Percentiles rank a stretch among this genome's conserved stretches.
Evolutionary conservation across 2,888 invertebrate genomes (phyloP).

Genomic region (Calameuta idolon): DNA sequence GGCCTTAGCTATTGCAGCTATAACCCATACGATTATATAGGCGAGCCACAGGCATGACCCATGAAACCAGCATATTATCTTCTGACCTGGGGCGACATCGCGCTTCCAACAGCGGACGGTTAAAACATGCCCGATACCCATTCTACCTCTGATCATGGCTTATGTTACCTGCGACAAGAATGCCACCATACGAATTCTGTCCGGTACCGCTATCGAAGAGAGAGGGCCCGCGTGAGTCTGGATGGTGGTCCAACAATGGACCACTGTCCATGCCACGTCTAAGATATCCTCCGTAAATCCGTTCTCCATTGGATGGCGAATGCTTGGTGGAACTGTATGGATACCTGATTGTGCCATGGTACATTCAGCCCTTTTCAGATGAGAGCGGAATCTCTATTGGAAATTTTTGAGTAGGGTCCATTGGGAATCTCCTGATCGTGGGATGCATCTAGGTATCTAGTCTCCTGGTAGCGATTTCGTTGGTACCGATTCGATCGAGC

Average conservation of each 20-base stretch:
- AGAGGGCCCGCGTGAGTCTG: slow-evolving; percentile 18
- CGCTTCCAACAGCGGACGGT: slow-evolving; percentile 38
- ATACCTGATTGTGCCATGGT: background rate
- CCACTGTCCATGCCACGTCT: slow-evolving; percentile 21
- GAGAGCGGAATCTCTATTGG: background rate
- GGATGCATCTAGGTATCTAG: background rate
- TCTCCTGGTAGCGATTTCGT: background rate
- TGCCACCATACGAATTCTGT: slow-evolving; percentile 14
- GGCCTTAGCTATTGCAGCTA: slow-evolving; percentile 7
- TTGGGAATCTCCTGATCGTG: background rate
- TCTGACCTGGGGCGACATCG: slow-evolving; percentile 40
- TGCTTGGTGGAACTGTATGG: background rate
- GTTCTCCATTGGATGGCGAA: slow-evolving; percentile 4
- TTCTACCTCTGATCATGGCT: slow-evolving; percentile 30
- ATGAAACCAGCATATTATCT: slow-evolving; percentile 38
- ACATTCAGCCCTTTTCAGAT: background rate
- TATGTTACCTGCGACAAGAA: slow-evolving; percentile 24
- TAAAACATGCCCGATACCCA: slow-evolving; percentile 33
- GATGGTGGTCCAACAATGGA: slow-evolving; percentile 31
- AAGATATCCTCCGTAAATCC: slow-evolving; percentile 6
- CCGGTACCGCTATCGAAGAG: slow-evolving; percentile 8
- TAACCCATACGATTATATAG: slow-evolving; percentile 17
- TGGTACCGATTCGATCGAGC: background rate
- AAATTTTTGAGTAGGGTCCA: background rate
- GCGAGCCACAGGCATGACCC: slow-evolving; percentile 29